Evolutionary conservation across 2,888 invertebrate genomes (phyloP).

Genomic region (Sinopyrophorus schimmeli): DNA sequence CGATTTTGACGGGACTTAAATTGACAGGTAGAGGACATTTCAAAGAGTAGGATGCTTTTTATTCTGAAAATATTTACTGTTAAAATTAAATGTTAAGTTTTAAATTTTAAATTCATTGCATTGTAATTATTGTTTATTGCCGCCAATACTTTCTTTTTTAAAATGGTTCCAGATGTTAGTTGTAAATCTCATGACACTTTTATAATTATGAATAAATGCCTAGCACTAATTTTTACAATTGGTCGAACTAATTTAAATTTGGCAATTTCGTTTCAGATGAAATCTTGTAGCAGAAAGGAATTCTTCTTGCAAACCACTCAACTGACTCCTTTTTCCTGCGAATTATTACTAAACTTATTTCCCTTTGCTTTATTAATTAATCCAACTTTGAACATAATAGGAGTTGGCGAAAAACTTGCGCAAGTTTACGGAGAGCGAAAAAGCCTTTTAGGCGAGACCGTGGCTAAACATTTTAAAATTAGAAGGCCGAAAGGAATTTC

Average conservation of each 20-base stretch:
- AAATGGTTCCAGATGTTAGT: too few species aligned
- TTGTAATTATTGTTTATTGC: too few species aligned
- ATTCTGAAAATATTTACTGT: too few species aligned
- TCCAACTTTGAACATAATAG: conserved; percentile 72
- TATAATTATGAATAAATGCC: too few species aligned
- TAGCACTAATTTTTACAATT: too few species aligned
- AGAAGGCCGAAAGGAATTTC: conserved; percentile 79
- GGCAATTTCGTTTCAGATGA: conserved; percentile 8
- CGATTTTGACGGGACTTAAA: too few species aligned
- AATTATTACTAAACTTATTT: conserved; percentile 77
- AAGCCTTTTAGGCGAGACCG: conserved; percentile 66
- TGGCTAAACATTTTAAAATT: conserved; percentile 73
- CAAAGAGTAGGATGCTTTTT: too few species aligned
- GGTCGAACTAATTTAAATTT: conserved; percentile 5
- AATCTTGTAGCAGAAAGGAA: conserved; percentile 41
- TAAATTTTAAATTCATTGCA: too few species aligned
- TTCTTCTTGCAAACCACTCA: conserved; percentile 46
- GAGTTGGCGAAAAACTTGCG: conserved; percentile 77
- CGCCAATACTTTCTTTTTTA: too few species aligned
- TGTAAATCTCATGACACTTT: too few species aligned
- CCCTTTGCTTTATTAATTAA: conserved; percentile 86
- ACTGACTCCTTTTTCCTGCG: conserved; percentile 69
- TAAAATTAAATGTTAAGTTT: too few species aligned
- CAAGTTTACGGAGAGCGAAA: conserved; percentile 64
- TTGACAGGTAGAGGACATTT: too few species aligned